These are phyloP conservation scores for Mareca penelope DNA, from an alignment of 2,797 vertebrate genomes.

Conservation along the genomic window DNA sequence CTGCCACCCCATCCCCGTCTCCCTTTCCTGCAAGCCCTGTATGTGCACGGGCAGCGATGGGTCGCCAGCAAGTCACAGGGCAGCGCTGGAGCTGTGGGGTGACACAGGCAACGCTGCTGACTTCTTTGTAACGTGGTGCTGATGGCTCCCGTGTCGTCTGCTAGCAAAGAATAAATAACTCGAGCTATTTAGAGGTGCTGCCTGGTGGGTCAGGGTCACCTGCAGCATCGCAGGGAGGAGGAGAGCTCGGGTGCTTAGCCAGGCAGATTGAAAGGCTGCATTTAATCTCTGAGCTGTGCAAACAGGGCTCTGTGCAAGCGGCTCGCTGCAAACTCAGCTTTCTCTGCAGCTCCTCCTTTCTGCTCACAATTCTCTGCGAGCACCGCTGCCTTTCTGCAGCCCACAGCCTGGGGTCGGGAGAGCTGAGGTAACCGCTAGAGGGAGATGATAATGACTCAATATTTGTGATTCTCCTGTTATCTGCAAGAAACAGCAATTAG, in stretches of 20 bases:
- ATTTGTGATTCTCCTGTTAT: background rate
- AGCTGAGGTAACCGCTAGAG: slow-evolving; percentile 30
- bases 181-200: background rate
- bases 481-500: background rate
- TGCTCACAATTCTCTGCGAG: rapidly evolving
- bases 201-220: background rate
- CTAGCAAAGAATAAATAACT: rapidly evolving
- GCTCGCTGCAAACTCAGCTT: background rate
- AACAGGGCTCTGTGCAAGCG: background rate
- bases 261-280: background rate
- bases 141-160: background rate
- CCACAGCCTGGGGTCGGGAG: background rate
- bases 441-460: background rate
- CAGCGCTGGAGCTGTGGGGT: background rate
- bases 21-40: background rate
- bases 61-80: rapidly evolving
- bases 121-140: rapidly evolving
- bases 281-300: background rate
- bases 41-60: rapidly evolving
- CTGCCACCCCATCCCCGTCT: too few relatives aligned
- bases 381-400: background rate
- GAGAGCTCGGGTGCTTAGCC: background rate
- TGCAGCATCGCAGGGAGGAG: background rate
- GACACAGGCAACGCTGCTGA: rapidly evolving
- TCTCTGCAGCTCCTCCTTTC: background rate